Base-by-base conservation (phyloP, 2,888 invertebrate species). In the Erebia epiphron region DNA sequence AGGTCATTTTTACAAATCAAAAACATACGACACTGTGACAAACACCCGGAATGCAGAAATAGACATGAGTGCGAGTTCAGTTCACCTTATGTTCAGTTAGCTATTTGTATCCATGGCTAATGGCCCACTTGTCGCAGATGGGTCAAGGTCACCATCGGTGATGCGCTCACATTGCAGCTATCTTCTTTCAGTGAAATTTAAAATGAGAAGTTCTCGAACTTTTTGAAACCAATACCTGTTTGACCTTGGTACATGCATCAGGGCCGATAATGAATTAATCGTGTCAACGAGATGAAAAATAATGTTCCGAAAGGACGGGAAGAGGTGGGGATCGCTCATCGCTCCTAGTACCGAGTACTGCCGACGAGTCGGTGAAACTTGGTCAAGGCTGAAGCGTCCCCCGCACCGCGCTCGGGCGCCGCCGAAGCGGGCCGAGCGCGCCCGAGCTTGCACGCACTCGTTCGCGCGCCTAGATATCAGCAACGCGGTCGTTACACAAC, bases 1-100 rank as follows among this genome's bases (percentile, higher is more conserved):
- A 92, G 92, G 92, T 91, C 92, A 92, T 88, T 91, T 89, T 91
- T 91, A 92, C 91, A 90, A 92, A 91, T 90, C 88, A 91, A 91
- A 90, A 90, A 86, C 86, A 89, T 83, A 85, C 82, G 83, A 85
- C 82, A 85, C 79, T 72, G 86, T 86, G 90, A 91, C 89, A 91
- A 88, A 88, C 84, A 87, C 79, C 79, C 81, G 80, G 82, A 79
- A 86, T 78, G 83, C 88, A 87, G 83, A 90, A 90, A 90, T 90
- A 91, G 87, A 87, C 79, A 82, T 68, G 84, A 85, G 78, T 13
- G 56, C 83, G 82, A 84, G 84, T 87, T 82, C 81, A 84, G 84
- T 87, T 90, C 86, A 87, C 86, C 87, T 90, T 84, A 85, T 85
- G 86, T 85, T 87, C 86, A 86, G 77, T 14, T 81, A 79, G 86